Conservation (phyloP, 2,797 vertebrate species). For the Hypotaenidia philippensis region DNA sequence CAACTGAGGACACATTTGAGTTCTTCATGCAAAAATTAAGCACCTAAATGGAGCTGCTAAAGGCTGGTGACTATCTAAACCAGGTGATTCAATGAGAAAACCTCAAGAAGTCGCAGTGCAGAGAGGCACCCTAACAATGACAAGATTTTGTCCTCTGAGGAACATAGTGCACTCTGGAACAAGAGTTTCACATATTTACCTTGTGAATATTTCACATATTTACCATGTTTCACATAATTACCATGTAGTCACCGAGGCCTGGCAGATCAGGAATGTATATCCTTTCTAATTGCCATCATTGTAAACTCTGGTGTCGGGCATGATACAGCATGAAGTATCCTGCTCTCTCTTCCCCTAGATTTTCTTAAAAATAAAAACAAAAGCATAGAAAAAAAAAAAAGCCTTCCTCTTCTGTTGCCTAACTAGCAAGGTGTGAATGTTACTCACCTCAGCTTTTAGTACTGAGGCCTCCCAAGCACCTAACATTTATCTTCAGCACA, state of each 20-base stretch:
- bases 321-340: not conserved
- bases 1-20: not conserved
- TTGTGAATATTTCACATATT: not conserved
- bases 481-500: not conserved
- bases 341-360: not conserved
- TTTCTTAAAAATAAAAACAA: not conserved
- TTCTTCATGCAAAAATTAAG: not conserved
- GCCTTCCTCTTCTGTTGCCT: not conserved
- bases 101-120: not conserved
- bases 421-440: not conserved
- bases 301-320: not conserved
- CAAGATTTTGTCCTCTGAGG: not conserved
- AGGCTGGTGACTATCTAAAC: not conserved
- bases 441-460: not conserved
- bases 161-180: not conserved
- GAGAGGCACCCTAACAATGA: not conserved
- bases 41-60: not conserved
- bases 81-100: not conserved
- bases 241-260: not conserved
- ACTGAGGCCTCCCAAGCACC: not conserved
- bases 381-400: not conserved
- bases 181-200: not conserved
- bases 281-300: not conserved
- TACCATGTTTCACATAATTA: not conserved
- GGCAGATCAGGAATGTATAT: not conserved